These are phyloP conservation scores for Ennomos quercinarius DNA, from an alignment of 2,888 invertebrate genomes.

Conservation along the genomic window DNA sequence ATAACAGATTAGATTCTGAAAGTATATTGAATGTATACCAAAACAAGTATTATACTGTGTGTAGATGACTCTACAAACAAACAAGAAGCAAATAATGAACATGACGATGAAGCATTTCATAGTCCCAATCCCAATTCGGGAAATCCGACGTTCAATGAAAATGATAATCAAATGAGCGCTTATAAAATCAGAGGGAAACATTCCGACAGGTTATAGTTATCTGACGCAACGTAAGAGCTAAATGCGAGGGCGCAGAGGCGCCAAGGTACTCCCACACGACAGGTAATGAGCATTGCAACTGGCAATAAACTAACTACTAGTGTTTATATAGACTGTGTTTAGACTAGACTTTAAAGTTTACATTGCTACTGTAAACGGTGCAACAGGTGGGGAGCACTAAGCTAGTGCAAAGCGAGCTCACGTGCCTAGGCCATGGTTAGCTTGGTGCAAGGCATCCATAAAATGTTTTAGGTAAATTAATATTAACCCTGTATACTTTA, in stretches of 20 bases:
- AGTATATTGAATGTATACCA: too few relatives aligned
- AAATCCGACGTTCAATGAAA: background rate
- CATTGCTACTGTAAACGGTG: conserved; percentile 4
- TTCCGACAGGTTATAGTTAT: conserved; percentile 10
- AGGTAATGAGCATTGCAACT: conserved; percentile 18
- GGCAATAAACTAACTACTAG: conserved; percentile 11
- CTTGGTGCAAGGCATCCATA: too few relatives aligned
- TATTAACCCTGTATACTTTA: too few relatives aligned
- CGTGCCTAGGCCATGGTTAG: conserved; percentile 11
- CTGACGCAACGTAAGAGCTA: conserved; percentile 47
- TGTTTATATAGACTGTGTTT: conserved; percentile 22
- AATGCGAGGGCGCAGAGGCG: conserved; percentile 53
- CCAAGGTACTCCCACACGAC: conserved; percentile 38
- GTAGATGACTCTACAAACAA: too few relatives aligned
- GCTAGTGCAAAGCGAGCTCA: conserved; percentile 3
- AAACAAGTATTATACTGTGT: too few relatives aligned
- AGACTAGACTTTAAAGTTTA: conserved; percentile 18
- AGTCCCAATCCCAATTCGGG: too few relatives aligned
- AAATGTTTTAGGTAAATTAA: too few relatives aligned
- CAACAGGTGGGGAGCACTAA: too few relatives aligned
- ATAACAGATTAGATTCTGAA: too few relatives aligned
- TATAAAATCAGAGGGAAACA: conserved; percentile 7
- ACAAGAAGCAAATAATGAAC: too few relatives aligned
- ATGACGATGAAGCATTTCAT: too few relatives aligned
- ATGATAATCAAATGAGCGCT: background rate